phyloP scores from a whole-genome alignment of 2,797 vertebrate species.

The Diplodus puntazzo region DNA sequence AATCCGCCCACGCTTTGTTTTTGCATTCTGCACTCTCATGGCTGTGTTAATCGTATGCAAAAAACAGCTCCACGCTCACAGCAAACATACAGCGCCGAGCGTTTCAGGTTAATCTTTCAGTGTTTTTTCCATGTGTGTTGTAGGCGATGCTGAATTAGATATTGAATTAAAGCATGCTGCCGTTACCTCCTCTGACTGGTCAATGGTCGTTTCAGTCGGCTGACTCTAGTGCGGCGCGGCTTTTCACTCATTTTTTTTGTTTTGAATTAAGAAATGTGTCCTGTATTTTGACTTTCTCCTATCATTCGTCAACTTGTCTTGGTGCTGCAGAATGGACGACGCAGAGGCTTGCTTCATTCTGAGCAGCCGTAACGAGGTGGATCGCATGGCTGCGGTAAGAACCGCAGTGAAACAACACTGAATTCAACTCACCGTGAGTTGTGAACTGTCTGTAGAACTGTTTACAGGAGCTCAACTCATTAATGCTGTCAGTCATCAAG shows the following conservation, averaged over 20 bases:
- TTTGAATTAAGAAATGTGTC: slow-evolving; percentile 1
- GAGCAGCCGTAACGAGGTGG: slow-evolving; percentile 94
- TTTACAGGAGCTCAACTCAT: slow-evolving; percentile 20
- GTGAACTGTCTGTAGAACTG: slow-evolving; percentile 14
- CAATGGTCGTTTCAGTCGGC: slow-evolving; percentile 7
- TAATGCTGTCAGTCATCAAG: slow-evolving; percentile 25
- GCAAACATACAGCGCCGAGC: slow-evolving; percentile 28
- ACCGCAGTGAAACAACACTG: not conserved
- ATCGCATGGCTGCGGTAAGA: slow-evolving; percentile 93
- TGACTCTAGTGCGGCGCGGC: not conserved
- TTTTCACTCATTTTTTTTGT: not conserved
- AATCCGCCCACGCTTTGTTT: slow-evolving; percentile 76
- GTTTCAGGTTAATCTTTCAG: slow-evolving; percentile 25
- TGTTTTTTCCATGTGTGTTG: slow-evolving; percentile 5
- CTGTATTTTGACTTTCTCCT: slow-evolving; percentile 4
- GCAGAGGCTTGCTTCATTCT: slow-evolving; percentile 96
- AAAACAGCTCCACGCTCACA: slow-evolving; percentile 49
- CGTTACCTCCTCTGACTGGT: slow-evolving; percentile 4
- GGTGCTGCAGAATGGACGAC: slow-evolving; percentile 91
- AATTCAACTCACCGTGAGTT: not conserved
- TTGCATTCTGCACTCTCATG: slow-evolving; percentile 64
- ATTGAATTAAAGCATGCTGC: slow-evolving; percentile 6
- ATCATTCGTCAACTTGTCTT: slow-evolving; percentile 17
- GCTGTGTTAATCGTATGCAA: slow-evolving; percentile 71
- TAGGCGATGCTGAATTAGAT: slow-evolving; percentile 7